A percentile compares a stretch with the other conserved stretches of the same genome.
These are phyloP conservation scores for Ibycter americanus DNA, from an alignment of 2,797 vertebrate species.

Conservation along the genomic window DNA sequence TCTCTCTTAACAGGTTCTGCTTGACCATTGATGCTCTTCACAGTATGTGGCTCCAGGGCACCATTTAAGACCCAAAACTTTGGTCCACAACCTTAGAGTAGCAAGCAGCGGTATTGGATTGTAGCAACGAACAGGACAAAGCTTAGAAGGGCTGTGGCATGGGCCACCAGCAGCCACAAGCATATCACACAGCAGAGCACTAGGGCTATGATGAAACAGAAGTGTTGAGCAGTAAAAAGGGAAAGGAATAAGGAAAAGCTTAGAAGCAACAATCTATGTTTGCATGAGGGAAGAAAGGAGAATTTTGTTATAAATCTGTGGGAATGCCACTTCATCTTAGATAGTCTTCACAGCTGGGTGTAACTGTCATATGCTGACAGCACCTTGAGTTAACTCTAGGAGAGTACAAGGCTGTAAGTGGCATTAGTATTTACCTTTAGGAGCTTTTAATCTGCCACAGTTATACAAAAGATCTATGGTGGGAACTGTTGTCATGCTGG, in stretches of 20 bases:
- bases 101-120: not conserved
- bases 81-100: not conserved
- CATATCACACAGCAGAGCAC: not conserved
- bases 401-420: not conserved
- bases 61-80: not conserved
- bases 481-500: not conserved
- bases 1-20: not conserved
- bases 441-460: not conserved
- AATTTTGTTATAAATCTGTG: not conserved
- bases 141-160: not conserved
- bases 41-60: not conserved
- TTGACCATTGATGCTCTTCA: not conserved
- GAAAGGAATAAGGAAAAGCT: not conserved
- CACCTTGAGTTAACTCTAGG: not conserved
- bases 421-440: not conserved
- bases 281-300: not conserved
- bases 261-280: fast-evolving
- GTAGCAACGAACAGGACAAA: not conserved
- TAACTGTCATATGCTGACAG: not conserved
- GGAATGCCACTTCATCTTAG: not conserved
- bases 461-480: not conserved
- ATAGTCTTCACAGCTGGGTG: not conserved
- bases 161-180: not conserved
- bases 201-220: not conserved
- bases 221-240: not conserved